Evolutionary conservation across 2,113 vertebrate species (phyloP), one percentile per base, ranked within the genome.

Genomic region (Festucalex cinctus): DNA sequence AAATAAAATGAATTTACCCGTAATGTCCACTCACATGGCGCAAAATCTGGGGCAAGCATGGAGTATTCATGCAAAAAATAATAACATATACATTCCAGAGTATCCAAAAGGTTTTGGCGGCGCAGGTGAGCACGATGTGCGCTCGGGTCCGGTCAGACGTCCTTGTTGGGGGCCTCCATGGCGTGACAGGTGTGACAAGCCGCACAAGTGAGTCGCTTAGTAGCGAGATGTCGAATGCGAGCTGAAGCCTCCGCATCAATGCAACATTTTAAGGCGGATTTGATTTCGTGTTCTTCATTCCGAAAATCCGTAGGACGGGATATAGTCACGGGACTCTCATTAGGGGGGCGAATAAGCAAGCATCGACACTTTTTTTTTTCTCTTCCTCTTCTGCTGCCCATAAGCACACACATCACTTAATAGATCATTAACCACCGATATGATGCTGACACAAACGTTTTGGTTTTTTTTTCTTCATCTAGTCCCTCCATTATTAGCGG

Each of bases 341-440:
- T 93, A 93, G 46, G 46, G 87, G 84, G 84, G 66, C 28, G 81
- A 93, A 93, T 85, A 82, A 93, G 93, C 93, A 90, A 88, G 89
- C 93, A 93, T 94, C 93, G 84, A 92, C 92, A 92, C 89, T 93
- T 94, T 93, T 93, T 94, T 93, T 92, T 91, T 89, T 20, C 46
- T 19, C 37, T 10, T 7, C 9, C 39, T 41, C 39, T 41, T 10
- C 35, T 91, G 92, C 91, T 91, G 89, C 90, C 90, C 90, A 91
- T 91, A 92, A 93, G 93, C 91, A 86, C 91, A 83, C 80, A 78
- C 81, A 91, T 91, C 90, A 87, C 89, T 92, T 92, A 92, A 92
- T 93, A 94, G 93, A 95, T 94, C 91, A 95, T 95, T 95, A 95
- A 95, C 94, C 91, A 92, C 85, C 88, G 87, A 90, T 91, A 82